These are phyloP conservation scores for Rhineura floridana DNA, from an alignment of 2,113 vertebrate species.

Conservation along the genomic window DNA sequence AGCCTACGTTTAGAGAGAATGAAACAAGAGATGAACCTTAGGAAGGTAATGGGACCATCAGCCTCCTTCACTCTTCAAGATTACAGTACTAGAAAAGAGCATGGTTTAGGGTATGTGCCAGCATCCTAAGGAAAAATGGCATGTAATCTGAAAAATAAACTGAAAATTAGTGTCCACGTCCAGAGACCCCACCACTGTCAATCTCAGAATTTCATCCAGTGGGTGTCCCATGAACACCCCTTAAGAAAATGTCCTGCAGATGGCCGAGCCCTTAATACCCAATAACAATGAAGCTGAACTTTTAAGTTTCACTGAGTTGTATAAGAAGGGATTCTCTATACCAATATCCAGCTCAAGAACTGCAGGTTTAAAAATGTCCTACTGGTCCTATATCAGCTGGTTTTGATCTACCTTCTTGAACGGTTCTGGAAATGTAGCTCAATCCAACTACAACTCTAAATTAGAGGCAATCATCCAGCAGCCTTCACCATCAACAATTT, in stretches of 20 bases:
- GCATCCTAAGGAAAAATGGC: conserved; percentile 84
- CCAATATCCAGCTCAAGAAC: conserved; percentile 58
- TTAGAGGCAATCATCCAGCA: not conserved
- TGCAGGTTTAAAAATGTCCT: conserved; percentile 26
- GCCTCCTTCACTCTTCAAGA: conserved; percentile 82
- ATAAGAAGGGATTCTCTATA: conserved; percentile 55
- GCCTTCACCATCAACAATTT: conserved; percentile 38
- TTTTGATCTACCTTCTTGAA: conserved; percentile 51
- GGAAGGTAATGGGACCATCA: conserved; percentile 76
- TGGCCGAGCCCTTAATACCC: conserved; percentile 54
- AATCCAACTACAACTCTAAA: conserved; percentile 54
- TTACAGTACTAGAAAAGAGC: conserved; percentile 80
- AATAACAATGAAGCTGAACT: conserved; percentile 55
- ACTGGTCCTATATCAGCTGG: conserved; percentile 35
- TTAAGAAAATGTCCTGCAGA: conserved; percentile 38
- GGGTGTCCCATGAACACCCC: conserved; percentile 78
- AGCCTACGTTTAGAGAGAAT: conserved; percentile 67
- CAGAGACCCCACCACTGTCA: conserved; percentile 71
- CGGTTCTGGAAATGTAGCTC: conserved; percentile 40
- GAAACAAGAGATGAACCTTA: conserved; percentile 75
- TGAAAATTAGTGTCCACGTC: conserved; percentile 81
- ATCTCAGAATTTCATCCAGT: conserved; percentile 55
- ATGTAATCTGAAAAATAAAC: conserved; percentile 88
- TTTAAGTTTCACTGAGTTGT: conserved; percentile 56
- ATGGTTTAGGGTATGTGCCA: conserved; percentile 82